phyloP scores from a whole-genome alignment of 2,113 vertebrate species.

The Prolemur simus region DNA sequence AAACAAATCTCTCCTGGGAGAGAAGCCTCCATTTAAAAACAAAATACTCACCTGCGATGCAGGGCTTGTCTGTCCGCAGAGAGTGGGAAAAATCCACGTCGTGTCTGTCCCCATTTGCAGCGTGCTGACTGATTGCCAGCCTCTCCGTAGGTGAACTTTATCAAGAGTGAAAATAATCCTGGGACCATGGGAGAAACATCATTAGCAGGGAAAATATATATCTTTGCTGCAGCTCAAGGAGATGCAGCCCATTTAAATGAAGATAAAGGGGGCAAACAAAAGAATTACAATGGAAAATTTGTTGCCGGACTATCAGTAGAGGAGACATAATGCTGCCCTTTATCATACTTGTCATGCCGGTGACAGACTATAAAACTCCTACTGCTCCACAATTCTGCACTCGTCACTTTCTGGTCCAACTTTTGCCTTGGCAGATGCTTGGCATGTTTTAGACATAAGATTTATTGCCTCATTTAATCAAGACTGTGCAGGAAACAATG shows the following conservation, averaged over 20 bases:
- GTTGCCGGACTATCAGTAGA: slow-evolving; percentile 74
- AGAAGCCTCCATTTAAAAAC: neutral
- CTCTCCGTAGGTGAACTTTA: neutral
- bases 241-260: slow-evolving; percentile 65
- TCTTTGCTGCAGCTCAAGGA: slow-evolving; percentile 2
- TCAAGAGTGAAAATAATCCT: slow-evolving; percentile 50
- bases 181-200: slow-evolving; percentile 13
- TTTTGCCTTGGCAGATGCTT: slow-evolving; percentile 79
- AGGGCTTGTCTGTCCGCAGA: neutral
- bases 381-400: slow-evolving; percentile 76
- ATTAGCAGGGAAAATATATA: slow-evolving; percentile 51
- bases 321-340: slow-evolving; percentile 77
- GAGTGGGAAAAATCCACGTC: neutral
- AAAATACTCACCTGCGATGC: neutral
- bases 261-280: slow-evolving; percentile 78
- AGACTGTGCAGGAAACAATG: slow-evolving; percentile 79
- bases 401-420: slow-evolving; percentile 77
- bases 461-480: slow-evolving; percentile 89
- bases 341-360: slow-evolving; percentile 80
- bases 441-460: slow-evolving; percentile 84
- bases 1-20: neutral
- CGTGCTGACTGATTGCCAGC: neutral
- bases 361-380: slow-evolving; percentile 82
- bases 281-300: slow-evolving; percentile 77
- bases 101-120: neutral